These are phyloP conservation scores for Odiellus spinosus DNA, from an alignment of 2,888 invertebrate genomes.

Conservation along the genomic window DNA sequence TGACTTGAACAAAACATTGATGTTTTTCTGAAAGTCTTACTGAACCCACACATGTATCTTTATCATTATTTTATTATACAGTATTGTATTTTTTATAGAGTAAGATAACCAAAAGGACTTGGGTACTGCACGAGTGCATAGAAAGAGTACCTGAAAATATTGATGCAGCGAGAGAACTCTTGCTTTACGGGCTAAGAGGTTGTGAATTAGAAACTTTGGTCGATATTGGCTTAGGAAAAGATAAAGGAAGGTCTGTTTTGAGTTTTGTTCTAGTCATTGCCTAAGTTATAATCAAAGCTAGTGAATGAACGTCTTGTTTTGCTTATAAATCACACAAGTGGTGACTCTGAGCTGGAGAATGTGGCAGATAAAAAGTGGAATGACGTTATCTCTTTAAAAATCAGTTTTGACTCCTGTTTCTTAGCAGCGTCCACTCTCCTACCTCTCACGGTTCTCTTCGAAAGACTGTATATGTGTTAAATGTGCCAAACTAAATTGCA, in stretches of 20 bases:
- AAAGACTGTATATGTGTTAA: too few relatives aligned
- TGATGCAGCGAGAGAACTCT: constrained; percentile 50
- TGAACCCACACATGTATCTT: too few relatives aligned
- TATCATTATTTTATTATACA: too few relatives aligned
- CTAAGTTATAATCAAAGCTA: neutral
- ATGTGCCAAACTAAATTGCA: too few relatives aligned
- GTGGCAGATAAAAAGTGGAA: too few relatives aligned
- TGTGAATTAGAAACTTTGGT: constrained; percentile 47
- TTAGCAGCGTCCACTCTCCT: too few relatives aligned
- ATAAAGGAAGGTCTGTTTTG: constrained; percentile 12
- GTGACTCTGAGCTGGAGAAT: too few relatives aligned
- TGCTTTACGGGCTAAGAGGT: constrained; percentile 53
- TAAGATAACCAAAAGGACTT: constrained; percentile 55
- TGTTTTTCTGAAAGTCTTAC: too few relatives aligned
- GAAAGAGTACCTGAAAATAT: constrained; percentile 54
- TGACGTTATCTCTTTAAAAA: too few relatives aligned
- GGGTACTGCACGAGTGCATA: constrained; percentile 64
- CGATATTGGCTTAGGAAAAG: constrained; percentile 32
- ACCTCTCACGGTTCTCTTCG: too few relatives aligned
- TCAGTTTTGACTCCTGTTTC: too few relatives aligned
- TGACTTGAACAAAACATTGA: too few relatives aligned
- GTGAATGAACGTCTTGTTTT: neutral
- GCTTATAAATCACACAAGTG: neutral
- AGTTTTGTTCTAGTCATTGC: neutral
- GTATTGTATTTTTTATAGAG: constrained; percentile 34